Conservation (phyloP, 2,797 vertebrate species). For the Phoeniculus purpureus region DNA sequence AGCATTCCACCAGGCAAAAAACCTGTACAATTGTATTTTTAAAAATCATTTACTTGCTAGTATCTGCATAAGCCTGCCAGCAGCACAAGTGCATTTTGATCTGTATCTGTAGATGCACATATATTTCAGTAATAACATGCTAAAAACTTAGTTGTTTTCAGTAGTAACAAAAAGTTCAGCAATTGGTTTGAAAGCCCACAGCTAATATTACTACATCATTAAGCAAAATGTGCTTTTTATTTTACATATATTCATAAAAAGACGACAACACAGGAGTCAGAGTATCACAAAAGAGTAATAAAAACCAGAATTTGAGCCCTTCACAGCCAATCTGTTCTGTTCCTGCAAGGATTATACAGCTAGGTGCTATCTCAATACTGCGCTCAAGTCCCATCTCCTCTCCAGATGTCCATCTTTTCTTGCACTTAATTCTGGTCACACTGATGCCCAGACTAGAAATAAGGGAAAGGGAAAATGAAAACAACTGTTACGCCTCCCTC, state of each 20-base stretch:
- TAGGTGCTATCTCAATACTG: background rate
- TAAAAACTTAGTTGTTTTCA: slow-evolving; percentile 25
- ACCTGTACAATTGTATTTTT: background rate
- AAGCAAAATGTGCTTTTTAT: background rate
- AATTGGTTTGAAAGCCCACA: background rate
- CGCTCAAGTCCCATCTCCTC: slow-evolving; percentile 1
- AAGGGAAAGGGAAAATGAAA: slow-evolving; percentile 42
- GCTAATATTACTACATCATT: background rate
- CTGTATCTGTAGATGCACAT: background rate
- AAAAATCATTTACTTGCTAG: background rate
- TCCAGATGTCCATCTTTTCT: slow-evolving; percentile 63
- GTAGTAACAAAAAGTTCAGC: slow-evolving; percentile 18
- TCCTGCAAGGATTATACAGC: background rate
- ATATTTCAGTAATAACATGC: background rate
- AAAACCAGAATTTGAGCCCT: background rate
- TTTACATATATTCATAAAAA: background rate
- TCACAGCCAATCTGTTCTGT: background rate
- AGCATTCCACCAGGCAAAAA: background rate
- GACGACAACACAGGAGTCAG: background rate
- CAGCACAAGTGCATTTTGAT: background rate
- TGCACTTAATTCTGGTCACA: slow-evolving; percentile 57
- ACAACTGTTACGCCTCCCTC: slow-evolving; percentile 49
- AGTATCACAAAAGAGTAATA: background rate
- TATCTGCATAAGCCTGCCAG: background rate
- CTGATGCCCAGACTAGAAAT: background rate